Percentiles rank a stretch among this genome's conserved stretches.
phyloP scores from a whole-genome alignment of 2,888 invertebrate genomes.

The Drosophila phalerata region DNA sequence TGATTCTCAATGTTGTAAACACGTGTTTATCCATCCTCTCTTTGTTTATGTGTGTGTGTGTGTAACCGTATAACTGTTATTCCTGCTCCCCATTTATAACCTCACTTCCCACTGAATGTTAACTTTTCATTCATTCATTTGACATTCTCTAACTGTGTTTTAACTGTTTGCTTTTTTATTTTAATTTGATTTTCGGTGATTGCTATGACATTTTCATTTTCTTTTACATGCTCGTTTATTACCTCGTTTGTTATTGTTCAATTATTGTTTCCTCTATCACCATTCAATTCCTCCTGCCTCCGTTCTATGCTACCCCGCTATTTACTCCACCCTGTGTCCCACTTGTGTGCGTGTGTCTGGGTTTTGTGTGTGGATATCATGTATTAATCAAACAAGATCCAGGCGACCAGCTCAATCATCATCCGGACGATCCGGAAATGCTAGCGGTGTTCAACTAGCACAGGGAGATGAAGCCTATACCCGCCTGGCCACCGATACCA shows the following conservation, averaged over 20 bases:
- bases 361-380: conserved; percentile 71
- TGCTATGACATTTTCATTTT: conserved; percentile 2
- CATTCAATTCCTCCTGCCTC: conserved; percentile 6
- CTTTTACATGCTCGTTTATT: neutral
- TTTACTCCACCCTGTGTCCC: conserved; percentile 13
- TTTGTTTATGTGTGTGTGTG: conserved; percentile 39
- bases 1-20: conserved; percentile 54
- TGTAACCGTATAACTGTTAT: conserved; percentile 7
- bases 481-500: conserved; percentile 97
- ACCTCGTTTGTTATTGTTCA: conserved; percentile 36
- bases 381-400: conserved; percentile 85
- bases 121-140: conserved; percentile 12
- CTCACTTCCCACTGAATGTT: conserved; percentile 11
- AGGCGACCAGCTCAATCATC: conserved; percentile 85
- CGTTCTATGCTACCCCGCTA: neutral
- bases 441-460: conserved; percentile 85
- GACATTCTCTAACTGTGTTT: conserved; percentile 9
- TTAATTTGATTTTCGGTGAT: conserved; percentile 18
- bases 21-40: conserved; percentile 19
- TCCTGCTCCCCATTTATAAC: conserved; percentile 1
- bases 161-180: neutral
- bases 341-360: conserved; percentile 48
- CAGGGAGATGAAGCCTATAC: conserved; percentile 94
- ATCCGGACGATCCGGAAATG: conserved; percentile 77
- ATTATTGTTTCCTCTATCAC: neutral